phyloP scores from a whole-genome alignment of 2,888 invertebrate genomes.

The Drosophila picticornis region DNA sequence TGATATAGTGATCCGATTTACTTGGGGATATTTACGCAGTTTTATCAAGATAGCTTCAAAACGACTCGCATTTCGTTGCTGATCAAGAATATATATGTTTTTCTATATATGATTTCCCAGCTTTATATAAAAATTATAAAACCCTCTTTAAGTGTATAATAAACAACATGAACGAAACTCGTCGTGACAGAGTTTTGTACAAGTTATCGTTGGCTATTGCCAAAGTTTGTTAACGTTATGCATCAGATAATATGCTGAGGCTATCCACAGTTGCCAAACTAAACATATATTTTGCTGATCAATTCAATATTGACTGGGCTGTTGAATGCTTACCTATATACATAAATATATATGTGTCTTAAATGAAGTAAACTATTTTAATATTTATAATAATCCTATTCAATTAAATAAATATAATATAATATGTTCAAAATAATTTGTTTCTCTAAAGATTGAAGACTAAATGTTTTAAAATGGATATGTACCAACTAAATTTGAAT shows the following conservation, averaged over 20 bases:
- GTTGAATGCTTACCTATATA: not conserved
- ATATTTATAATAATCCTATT: not conserved
- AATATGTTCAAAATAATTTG: not conserved
- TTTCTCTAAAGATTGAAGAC: not conserved
- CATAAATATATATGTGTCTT: not conserved
- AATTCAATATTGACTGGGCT: not conserved
- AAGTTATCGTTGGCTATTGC: not conserved
- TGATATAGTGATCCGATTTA: not conserved
- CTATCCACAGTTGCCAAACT: not conserved
- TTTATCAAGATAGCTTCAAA: not conserved
- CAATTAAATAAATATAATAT: not conserved
- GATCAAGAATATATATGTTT: not conserved
- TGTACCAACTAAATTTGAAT: not conserved
- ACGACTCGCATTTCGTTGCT: not conserved
- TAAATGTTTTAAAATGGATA: not conserved
- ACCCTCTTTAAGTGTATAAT: not conserved
- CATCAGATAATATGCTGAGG: not conserved
- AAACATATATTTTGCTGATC: not conserved
- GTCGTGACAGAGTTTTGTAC: not conserved
- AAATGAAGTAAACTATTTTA: not conserved
- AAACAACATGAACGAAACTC: not conserved
- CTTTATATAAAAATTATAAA: not conserved
- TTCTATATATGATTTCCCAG: not conserved
- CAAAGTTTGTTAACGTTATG: not conserved
- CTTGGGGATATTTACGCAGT: not conserved